Evolutionary conservation across 2,888 invertebrate genomes (phyloP).

Genomic region (Dasysyrphus tricinctus): DNA sequence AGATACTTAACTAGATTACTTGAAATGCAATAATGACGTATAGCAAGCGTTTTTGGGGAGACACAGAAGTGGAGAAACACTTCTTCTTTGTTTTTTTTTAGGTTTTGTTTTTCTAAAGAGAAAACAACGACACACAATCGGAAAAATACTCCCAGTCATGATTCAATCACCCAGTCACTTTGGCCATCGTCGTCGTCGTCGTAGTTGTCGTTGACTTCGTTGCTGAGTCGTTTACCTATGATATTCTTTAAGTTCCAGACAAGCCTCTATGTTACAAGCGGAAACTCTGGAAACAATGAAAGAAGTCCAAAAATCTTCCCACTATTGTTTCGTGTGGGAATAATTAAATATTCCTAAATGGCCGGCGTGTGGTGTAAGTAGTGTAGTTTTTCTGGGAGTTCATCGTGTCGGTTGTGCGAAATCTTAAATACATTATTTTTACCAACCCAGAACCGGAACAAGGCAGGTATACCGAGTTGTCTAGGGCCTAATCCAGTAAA

Average conservation of each 20-base stretch:
- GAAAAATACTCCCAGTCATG: constrained; percentile 68
- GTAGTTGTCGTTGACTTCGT: not conserved
- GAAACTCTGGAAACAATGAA: constrained; percentile 67
- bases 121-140: constrained; percentile 49
- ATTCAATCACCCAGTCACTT: constrained; percentile 61
- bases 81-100: not conserved
- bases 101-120: not conserved
- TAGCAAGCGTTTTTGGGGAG: not conserved
- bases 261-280: constrained; percentile 58
- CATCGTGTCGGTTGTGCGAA: constrained; percentile 67
- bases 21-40: constrained; percentile 67
- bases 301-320: constrained; percentile 59
- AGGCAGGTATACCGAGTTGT: not conserved
- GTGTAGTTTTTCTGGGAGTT: constrained; percentile 55
- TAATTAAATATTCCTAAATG: constrained; percentile 73
- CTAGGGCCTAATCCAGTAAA: too few relatives aligned
- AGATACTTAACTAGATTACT: constrained; percentile 63
- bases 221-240: constrained; percentile 53
- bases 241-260: constrained; percentile 48
- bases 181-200: constrained; percentile 21
- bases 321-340: constrained; percentile 73
- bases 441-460: not conserved
- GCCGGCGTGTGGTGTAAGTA: constrained; percentile 59
- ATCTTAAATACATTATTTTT: constrained; percentile 23
- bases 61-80: constrained; percentile 2